Evolutionary conservation across 2,113 vertebrate species (phyloP).

Genomic region (Montifringilla adamsi): DNA sequence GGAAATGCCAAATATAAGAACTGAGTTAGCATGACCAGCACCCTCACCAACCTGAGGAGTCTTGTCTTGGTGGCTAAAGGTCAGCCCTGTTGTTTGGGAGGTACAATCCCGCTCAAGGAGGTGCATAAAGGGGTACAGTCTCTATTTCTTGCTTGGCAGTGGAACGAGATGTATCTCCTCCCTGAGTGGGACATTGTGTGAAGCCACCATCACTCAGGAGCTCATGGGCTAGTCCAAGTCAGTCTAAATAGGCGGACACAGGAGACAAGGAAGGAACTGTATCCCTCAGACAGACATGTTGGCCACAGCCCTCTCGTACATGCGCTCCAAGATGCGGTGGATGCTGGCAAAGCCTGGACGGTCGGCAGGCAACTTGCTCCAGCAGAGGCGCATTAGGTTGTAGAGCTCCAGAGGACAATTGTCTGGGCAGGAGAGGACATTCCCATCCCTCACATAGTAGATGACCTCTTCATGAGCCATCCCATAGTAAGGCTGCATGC

Average conservation of each 20-base stretch:
- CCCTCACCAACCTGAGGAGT: background rate
- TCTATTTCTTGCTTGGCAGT: background rate
- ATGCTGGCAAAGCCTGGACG: constrained; percentile 91
- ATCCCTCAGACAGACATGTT: constrained; percentile 8
- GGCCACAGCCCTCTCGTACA: constrained; percentile 80
- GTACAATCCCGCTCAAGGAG: background rate
- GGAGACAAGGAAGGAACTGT: background rate
- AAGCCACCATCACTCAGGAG: rapidly evolving
- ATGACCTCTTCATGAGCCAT: constrained; percentile 99
- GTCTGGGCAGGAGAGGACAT: constrained; percentile 90
- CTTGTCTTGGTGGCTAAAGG: background rate
- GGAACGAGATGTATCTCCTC: background rate
- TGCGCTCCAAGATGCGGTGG: constrained; percentile 91
- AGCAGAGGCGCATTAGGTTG: constrained; percentile 96
- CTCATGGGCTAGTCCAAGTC: background rate
- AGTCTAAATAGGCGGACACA: rapidly evolving
- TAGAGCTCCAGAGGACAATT: constrained; percentile 93
- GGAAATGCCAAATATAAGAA: background rate
- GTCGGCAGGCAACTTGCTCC: constrained; percentile 88
- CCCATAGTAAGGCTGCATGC: constrained; percentile 96
- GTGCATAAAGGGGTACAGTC: background rate
- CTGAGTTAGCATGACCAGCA: background rate
- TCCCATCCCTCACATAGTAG: constrained; percentile 93
- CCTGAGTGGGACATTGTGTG: background rate
- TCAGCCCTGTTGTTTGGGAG: background rate